Evolutionary conservation across 2,113 vertebrate genomes (phyloP), one percentile per base, ranked within the genome.

Genomic region (Thymallus thymallus): DNA sequence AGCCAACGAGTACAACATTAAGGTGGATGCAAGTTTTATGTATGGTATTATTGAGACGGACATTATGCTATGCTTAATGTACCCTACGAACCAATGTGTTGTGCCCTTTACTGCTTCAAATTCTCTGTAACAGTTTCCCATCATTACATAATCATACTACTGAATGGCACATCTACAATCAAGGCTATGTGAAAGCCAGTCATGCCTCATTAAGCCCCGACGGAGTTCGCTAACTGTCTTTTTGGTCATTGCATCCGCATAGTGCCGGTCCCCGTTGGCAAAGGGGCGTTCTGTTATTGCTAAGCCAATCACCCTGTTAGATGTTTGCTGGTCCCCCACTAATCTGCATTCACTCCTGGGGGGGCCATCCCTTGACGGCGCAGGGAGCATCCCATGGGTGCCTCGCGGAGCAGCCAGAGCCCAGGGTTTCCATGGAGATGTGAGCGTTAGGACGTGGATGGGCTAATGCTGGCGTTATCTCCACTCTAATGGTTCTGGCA

Each of bases 301-400:
- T 80, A 83, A 87, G 88, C 90, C 90, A 91, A 91, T 91, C 90
- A 90, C 84, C 88, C 87, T 41, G 83, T 87, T 88, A 90, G 89
- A 85, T 84, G 89, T 91, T 88, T 82, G 78, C 88, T 88, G 88
- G 87, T 88, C 87, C 72, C 84, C 78, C 75, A 85, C 85, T 89
- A 90, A 90, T 90, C 87, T 85, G 88, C 46, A 88, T 85, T 86
- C 86, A 88, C 86, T 88, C 86, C 88, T 87, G 88, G 90, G 85
- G 85, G 87, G 79, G 86, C 85, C 86, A 76, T 76, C 85, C 85
- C 74, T 75, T 83, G 80, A 85, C 85, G 74, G 74, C 87, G 29
- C 41, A 68, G 71, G 60, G 83, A 78, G 73, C 80, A 16, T 22
- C 76, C 1, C 86, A 81, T 85, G 86, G 86, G 87, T 74, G 85